A percentile compares a stretch with the other conserved stretches of the same genome.
Evolutionary conservation across 2,113 vertebrate genomes (phyloP).

Genomic region (Bolborhynchus lineola): DNA sequence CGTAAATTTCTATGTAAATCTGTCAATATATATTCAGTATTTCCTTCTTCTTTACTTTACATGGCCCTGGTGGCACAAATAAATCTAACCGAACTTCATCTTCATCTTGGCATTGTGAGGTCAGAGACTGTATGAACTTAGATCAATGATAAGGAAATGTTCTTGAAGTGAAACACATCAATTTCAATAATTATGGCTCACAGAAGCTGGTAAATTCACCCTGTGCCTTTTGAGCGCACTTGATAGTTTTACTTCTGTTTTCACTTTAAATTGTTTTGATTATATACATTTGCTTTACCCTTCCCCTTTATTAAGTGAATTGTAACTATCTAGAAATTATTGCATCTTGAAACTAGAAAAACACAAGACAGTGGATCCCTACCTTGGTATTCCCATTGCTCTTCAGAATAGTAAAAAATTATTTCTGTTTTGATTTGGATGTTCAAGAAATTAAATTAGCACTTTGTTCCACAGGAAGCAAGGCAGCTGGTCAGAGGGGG

Average conservation of each 20-base stretch:
- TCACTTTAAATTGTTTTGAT: constrained; percentile 18
- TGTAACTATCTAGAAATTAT: constrained; percentile 48
- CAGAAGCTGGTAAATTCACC: neutral
- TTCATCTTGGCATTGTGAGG: neutral
- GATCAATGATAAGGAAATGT: neutral
- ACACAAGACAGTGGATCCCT: constrained; percentile 13
- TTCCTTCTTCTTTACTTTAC: neutral
- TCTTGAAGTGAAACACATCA: constrained; percentile 16
- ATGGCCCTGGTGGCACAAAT: neutral
- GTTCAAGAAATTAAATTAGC: neutral
- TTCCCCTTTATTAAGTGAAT: constrained; percentile 44
- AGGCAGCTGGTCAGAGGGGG: neutral
- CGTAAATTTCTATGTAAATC: neutral
- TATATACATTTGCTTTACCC: neutral
- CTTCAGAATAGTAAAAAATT: constrained; percentile 48
- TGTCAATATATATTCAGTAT: neutral
- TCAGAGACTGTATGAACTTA: neutral
- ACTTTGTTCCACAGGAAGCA: neutral
- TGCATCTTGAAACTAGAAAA: constrained; percentile 58
- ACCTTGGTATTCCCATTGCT: constrained; percentile 1
- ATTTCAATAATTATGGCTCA: neutral
- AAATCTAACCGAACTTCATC: neutral
- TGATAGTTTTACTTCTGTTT: neutral
- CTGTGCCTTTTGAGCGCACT: neutral
- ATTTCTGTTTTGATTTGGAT: constrained; percentile 48